Base-by-base conservation (phyloP, 2,888 invertebrate genomes). In the Cantharis lateralis region DNA sequence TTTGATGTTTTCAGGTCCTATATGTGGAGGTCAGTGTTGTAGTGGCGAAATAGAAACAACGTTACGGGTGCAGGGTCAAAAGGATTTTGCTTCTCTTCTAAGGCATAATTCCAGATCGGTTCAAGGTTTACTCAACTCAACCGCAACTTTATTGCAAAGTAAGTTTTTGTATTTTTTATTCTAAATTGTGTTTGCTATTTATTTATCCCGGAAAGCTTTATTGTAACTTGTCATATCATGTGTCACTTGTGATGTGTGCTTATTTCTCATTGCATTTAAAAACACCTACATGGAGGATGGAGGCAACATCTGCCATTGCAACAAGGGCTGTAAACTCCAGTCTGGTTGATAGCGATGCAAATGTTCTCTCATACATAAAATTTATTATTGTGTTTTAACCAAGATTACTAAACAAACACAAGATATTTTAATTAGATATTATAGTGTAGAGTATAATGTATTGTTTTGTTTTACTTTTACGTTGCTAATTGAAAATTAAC, bases 81-180 rank as follows among this genome's bases (percentile, higher is more conserved):
- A 89, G 79, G 91, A 93, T 83, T 94, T 95, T 83, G 93, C 93
- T 84, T 90, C 90, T 79, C 89, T 94, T 83, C 90, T 94, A 80
- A 91, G 93, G 80, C 92, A 92, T 85, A 93, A 94, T 82, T 93
- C 94, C 75, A 91, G 92, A 84, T 93, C 94, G 82, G 91, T 95
- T 77, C 93, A 94, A 81, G 95, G 95, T 81, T 90, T 95, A 77
- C 90, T 96, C 81, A 91, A 93, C 80, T 92, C 93, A 70, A 95
- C 95, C 32, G 92, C 93, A 82, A 90, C 91, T 83, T 92, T 93
- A 77, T 90, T 95, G 83, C 93, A 94, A 91, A 93, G 96, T 95
- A 88, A 91, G 91, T 48, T 48, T 48, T 48, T 48, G n/a, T 89
- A 70, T 20, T 66, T 66, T 20, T 66, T 28, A 10, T 24, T 63